Conservation (phyloP, 2,888 invertebrate genomes). For the Phlogophora meticulosa region DNA sequence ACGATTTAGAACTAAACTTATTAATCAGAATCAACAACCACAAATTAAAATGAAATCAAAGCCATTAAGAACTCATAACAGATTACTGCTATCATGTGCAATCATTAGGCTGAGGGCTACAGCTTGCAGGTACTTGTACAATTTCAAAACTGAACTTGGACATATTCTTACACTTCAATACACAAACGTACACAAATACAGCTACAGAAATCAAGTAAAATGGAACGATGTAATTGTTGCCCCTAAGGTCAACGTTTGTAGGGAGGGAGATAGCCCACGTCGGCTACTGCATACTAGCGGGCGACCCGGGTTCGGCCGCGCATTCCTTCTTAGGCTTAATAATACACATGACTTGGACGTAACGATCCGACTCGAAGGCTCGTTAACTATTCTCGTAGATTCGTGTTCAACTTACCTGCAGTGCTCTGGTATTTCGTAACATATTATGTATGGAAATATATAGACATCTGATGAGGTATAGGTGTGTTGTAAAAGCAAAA, state of each 20-base stretch:
- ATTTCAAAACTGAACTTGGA: constrained; percentile 28
- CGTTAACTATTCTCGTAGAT: constrained; percentile 83
- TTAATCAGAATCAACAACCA: constrained; percentile 27
- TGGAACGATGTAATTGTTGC: constrained; percentile 73
- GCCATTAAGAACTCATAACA: constrained; percentile 8
- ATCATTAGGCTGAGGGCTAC: constrained; percentile 15
- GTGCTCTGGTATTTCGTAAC: constrained; percentile 71
- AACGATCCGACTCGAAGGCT: constrained; percentile 85
- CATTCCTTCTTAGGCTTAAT: constrained; percentile 90
- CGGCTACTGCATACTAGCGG: constrained; percentile 82
- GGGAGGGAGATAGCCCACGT: constrained; percentile 65
- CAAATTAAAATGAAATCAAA: constrained; percentile 36
- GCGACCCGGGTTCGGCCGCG: constrained; percentile 83
- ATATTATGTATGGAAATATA: constrained; percentile 21
- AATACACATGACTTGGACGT: constrained; percentile 87
- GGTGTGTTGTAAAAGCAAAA: neutral
- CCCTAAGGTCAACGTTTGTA: constrained; percentile 77
- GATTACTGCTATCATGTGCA: constrained; percentile 30
- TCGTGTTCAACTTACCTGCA: constrained; percentile 76
- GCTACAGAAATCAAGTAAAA: constrained; percentile 64
- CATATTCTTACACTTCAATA: constrained; percentile 23
- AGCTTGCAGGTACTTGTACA: constrained; percentile 1
- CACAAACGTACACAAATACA: constrained; percentile 26
- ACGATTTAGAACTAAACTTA: neutral
- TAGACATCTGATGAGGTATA: neutral